These are phyloP conservation scores for Enteromius viviparus DNA, from an alignment of 2,797 vertebrate species.

Conservation along the genomic window DNA sequence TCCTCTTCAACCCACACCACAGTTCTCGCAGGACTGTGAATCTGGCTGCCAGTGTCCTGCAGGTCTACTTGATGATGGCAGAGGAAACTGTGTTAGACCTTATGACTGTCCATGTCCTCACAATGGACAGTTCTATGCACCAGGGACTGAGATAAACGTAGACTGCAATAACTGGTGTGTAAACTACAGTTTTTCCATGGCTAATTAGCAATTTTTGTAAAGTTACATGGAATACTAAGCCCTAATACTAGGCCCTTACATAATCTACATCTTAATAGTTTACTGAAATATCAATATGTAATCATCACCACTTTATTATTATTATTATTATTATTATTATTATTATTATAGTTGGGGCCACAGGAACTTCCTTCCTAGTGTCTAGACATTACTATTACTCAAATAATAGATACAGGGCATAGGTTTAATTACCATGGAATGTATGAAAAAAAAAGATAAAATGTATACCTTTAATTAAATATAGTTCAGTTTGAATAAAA, in stretches of 20 bases:
- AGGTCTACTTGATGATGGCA: slow-evolving; percentile 82
- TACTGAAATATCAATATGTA: background rate
- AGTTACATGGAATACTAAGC: background rate
- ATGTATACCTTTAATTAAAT: background rate
- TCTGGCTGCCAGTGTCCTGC: slow-evolving; percentile 89
- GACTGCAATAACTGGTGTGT: slow-evolving; percentile 90
- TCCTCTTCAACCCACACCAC: background rate
- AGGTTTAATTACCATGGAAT: background rate
- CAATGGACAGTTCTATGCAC: slow-evolving; percentile 74
- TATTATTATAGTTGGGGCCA: background rate
- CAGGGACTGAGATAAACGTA: slow-evolving; percentile 75
- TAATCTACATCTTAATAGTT: background rate
- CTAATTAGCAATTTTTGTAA: background rate
- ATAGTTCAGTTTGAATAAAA: background rate
- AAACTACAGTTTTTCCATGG: background rate
- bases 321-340: background rate
- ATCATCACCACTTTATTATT: background rate
- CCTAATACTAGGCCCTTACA: background rate
- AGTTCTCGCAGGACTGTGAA: slow-evolving; percentile 78
- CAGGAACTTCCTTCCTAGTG: background rate
- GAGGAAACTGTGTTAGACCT: slow-evolving; percentile 81
- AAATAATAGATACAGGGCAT: background rate
- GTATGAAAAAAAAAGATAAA: background rate
- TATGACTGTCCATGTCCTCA: slow-evolving; percentile 88
- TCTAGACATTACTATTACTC: background rate